Evolutionary conservation across 2,797 vertebrate species (phyloP), one percentile per base, ranked within the genome.

Genomic region (Myotis vivesi): DNA sequence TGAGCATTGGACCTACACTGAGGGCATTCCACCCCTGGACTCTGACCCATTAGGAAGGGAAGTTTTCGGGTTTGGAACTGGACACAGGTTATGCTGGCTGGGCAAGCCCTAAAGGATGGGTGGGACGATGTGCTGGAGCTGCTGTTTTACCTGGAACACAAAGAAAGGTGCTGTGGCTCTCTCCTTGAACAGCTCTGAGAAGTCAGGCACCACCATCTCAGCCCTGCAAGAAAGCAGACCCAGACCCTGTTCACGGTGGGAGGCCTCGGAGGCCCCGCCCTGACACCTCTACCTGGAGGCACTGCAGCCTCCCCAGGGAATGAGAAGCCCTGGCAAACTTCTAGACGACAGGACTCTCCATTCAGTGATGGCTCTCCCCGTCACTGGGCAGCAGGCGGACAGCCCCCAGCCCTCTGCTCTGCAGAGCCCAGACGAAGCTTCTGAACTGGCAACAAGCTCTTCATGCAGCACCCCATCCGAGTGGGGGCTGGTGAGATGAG

Each of bases 161-260:
- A 99, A 99, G 98, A 99, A 99, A 0, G 99, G 99, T 19, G 99
- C 99, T 0, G 99, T 99, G 87, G 99, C 99, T 96, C 99, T 98
- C 96, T 99, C 99, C 97, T 98, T 99, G 95, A 99, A 99, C 13
- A 99, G 99, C 96, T 99, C 99, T 33, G 99, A 98, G 98, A 99
- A 99, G 97, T 99, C 99, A 0, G 99, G 99, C 92, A 99, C 99
- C 96, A 99, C 97, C 99, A 99, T 99, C 97, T 99, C 99, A 0
- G 99, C 99, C 84, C 99, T 99, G 96, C 10, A 84, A 75, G 82
- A 71, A 33, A 95, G 12, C 59, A 71, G 59, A 41, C 8, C 71
- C 89, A 0, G 0, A 8, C 75, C 85, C 5, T 36, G 20, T 4
- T 8, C 1, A 75, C 12, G 13, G 55, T 5, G 51, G 2, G 5